Evolutionary conservation across 1,140 invertebrate genomes (phyloP), one percentile per base, ranked within the genome.

Genomic region (Danaus plexippus): DNA sequence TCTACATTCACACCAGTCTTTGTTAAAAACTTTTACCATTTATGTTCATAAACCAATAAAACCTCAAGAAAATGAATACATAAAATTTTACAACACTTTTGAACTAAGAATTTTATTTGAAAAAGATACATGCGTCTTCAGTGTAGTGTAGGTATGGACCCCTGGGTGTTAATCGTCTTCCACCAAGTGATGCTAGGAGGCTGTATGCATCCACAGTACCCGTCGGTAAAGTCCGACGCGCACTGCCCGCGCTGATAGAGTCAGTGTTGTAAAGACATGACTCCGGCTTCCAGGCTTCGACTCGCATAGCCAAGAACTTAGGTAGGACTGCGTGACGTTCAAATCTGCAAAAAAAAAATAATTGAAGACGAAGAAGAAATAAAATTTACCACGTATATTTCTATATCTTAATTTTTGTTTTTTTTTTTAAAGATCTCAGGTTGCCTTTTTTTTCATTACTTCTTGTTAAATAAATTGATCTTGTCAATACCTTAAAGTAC

Each of bases 51-150:
- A n/a, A n/a, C 1, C 15, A 15, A 15, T 15, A 15, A 15, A 15
- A 15, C 15, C 15, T 15, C 15, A 15, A 1, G 3, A 1, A 15
- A 3, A 15, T 15, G 15, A 15, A 15, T 15, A 15, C 15, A 15
- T 15, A 15, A 15, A 15, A 15, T 15, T 15, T 3, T 15, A 1
- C 15, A 15, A 15, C 3, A 15, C 15, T 15, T 1, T 15, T 15
- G n/a, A 15, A 15, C 15, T 15, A 15, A 15, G 3, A 15, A 15
- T 15, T 1, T 15, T 1, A 49, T 18, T 32, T 11, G 43, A 7
- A 88, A 94, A 94, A 92, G 93, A 95, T 95, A 97, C 95, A 97
- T 61, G 92, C 92, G 69, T 97, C 95, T 88, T 97, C 95, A 42
- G 93, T 97, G 75, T 97, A 97, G 0, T 94, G 93, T 10, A 95